Base-by-base conservation (phyloP, 92 coral and sea anemone genomes). In the Porites evermanni region DNA sequence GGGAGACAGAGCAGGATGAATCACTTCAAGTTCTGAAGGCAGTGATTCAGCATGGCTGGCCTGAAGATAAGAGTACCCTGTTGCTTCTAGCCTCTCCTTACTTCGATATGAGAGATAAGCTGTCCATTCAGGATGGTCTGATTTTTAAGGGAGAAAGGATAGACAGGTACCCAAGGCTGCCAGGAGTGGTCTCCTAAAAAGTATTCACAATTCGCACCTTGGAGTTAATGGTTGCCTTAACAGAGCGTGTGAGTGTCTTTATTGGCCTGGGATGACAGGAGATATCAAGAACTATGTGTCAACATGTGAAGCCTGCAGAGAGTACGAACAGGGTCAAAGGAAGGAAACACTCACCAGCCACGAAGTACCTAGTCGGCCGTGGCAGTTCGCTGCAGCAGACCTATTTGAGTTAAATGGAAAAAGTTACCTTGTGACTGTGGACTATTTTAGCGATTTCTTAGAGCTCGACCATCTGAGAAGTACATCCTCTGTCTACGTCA, bases 231-330 rank as follows among this genome's bases (percentile, higher is more conserved):
- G 53, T 6, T 83, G 69, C 73, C 81, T 83, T 17, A 83, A 72
- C 70, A 72, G 82, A 72, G 81, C 87, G 67, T 80, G 81, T 12
- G 87, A 69, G 29, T 67, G 85, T 60, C 50, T 81, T 16, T 53
- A 19, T 56, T 82, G 87, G 87, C 87, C 87, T 44, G 86, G 86
- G 38, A 82, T 82, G 80, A 66, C 80, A 81, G 26, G 4, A 53
- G 81, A 82, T 10, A 82, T 82, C 67, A 82, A 82, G 87, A 82
- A 82, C 19, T 54, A 29, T 44, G 87, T 82, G 21, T 82, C 51
- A 74, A 29, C 32, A 29, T 29, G 32, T 29, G 32, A 29, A 29
- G 32, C 32, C 32, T 29, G 32, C 32, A 29, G 88, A 53, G 88
- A 76, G 64, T 76, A 85, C 59, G 74, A 85, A 50, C 74, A 61